phyloP scores from a whole-genome alignment of 2,113 vertebrate species.

The Pseudopipra pipra region DNA sequence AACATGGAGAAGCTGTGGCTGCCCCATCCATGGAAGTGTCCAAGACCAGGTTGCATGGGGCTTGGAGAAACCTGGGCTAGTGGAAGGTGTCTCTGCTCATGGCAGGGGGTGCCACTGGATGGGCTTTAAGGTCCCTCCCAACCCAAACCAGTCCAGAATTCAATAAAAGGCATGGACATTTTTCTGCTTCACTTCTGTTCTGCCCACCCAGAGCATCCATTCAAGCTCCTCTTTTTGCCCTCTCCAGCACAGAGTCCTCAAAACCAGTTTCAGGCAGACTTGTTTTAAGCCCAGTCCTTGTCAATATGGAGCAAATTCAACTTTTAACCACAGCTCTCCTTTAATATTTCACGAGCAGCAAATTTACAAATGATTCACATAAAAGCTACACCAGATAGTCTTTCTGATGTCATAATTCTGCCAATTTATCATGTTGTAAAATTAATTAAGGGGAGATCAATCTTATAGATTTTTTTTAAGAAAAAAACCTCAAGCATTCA shows the following conservation, averaged over 20 bases:
- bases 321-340: neutral
- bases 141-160: neutral
- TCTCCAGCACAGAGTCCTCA: neutral
- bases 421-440: neutral
- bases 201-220: neutral
- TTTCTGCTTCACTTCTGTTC: neutral
- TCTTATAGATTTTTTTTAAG: neutral
- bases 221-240: neutral
- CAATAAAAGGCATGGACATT: neutral
- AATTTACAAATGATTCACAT: neutral
- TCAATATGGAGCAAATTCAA: neutral
- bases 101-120: neutral
- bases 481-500: fast-evolving
- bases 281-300: too few species aligned
- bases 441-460: neutral
- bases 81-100: neutral
- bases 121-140: fast-evolving
- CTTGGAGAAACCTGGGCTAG: neutral
- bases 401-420: neutral
- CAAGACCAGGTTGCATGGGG: neutral
- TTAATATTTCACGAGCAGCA: neutral
- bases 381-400: neutral
- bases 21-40: neutral
- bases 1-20: neutral
- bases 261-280: too few species aligned